Percentiles rank a stretch among this genome's conserved stretches.
Conservation (phyloP, 2,888 invertebrate species). For the Cryptophagus acutangulus region DNA sequence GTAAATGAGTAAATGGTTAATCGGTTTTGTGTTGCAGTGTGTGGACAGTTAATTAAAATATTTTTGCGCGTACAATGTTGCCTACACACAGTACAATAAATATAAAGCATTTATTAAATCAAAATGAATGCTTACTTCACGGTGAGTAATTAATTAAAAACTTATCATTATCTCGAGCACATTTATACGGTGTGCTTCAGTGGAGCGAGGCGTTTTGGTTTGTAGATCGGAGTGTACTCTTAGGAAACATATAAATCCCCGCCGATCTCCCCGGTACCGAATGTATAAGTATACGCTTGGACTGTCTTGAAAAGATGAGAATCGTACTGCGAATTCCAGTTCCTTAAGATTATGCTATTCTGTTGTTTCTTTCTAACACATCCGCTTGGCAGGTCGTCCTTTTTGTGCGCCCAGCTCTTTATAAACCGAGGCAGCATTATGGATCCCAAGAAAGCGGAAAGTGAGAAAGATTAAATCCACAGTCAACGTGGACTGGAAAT, state of each 20-base stretch:
- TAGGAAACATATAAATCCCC: conserved; percentile 44
- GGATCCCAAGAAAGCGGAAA: conserved; percentile 35
- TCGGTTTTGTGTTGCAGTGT: conserved; percentile 4
- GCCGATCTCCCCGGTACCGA: conserved; percentile 4
- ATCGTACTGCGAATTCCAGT: conserved; percentile 47
- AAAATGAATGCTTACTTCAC: conserved; percentile 38
- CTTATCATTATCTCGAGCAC: conserved; percentile 42
- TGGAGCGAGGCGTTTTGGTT: conserved; percentile 40
- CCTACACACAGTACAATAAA: conserved; percentile 27
- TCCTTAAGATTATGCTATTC: conserved; percentile 45
- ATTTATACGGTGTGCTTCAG: conserved; percentile 37
- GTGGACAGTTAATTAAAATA: conserved; percentile 18
- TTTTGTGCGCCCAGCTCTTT: conserved; percentile 25
- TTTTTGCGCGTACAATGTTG: conserved; percentile 20
- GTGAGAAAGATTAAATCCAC: conserved; percentile 36
- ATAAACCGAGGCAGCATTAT: conserved; percentile 39
- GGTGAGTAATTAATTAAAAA: conserved; percentile 42
- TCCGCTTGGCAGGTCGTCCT: conserved; percentile 19
- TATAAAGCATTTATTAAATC: conserved; percentile 36
- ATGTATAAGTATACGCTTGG: conserved; percentile 45
- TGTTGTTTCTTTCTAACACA: too few species aligned
- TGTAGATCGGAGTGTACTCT: conserved; percentile 42
- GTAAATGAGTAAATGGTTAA: background rate
- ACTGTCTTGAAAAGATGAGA: conserved; percentile 47
- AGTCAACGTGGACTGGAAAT: conserved; percentile 44